Evolutionary conservation across 2,113 vertebrate genomes (phyloP), one percentile per base, ranked within the genome.

Genomic region (Rhinopomastus cyanomelas): DNA sequence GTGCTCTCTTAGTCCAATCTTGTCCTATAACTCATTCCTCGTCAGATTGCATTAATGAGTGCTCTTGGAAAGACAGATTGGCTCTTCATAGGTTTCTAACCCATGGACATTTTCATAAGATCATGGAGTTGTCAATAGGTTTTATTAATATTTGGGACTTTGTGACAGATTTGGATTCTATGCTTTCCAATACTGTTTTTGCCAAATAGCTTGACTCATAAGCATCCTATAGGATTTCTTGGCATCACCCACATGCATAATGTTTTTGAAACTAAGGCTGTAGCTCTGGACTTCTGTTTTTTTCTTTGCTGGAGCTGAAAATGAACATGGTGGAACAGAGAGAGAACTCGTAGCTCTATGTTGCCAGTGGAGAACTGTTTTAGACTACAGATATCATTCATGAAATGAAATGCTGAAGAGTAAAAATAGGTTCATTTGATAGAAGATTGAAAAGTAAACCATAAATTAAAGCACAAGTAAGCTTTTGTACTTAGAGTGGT

Each of bases 311-410:
- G 32, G 85, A 67, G 26, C 7, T 9, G 61, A 57, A 87, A 85
- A 49, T 16, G 3, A 72, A 51, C 11, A 14, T 0, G 0, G 17
- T 51, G 16, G 21, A 85, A 20, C 21, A 60, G 11, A 44, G 60
- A 37, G n/a, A 81, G 22, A 57, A 16, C 53, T 81, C 69, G 29
- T n/a, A 42, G 37, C 34, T 25, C 25, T 52, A 48, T 6, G 10
- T 77, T 57, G 13, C 3, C 36, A 59, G 34, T 29, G 82, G 21
- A 27, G 17, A 84, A n/a, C 15, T 37, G 14, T 16, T 62, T 66
- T 59, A 60, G 9, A 55, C 5, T 23, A 69, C 16, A 62, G 20
- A 44, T 81, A 19, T 19, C 4, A 29, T 34, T 52, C 42, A 46
- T 39, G 3, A 62, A 92, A 76, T 14, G 13, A 44, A 62, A 3